Conservation (phyloP, 1,140 invertebrate species). For the Meloidogyne chitwoodi region DNA sequence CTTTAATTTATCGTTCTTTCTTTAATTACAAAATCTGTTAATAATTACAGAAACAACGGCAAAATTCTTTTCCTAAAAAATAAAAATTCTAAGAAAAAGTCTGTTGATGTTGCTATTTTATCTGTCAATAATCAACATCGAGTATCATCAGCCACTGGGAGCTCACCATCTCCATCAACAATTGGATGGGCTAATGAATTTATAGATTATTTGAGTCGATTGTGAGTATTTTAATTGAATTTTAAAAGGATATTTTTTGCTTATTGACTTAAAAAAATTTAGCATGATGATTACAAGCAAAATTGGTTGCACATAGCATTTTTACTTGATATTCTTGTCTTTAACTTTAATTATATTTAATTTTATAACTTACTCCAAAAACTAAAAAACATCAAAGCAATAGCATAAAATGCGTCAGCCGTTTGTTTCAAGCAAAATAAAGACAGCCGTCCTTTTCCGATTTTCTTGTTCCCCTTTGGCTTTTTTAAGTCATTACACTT, state of each 20-base stretch:
- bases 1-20: background rate
- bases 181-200: background rate
- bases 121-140: background rate
- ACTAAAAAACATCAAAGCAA: background rate
- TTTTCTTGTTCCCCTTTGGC: background rate
- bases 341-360: too few relatives aligned
- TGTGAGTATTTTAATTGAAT: background rate
- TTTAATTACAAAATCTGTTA: too few relatives aligned
- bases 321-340: too few relatives aligned
- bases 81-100: background rate
- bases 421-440: background rate
- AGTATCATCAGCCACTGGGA: background rate
- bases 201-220: background rate
- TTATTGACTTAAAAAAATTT: too few relatives aligned
- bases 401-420: background rate
- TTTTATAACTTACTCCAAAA: background rate
- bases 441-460: background rate
- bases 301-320: too few relatives aligned
- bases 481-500: background rate
- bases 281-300: too few relatives aligned
- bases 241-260: too few relatives aligned
- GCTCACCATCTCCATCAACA: background rate
- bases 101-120: background rate
- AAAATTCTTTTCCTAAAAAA: background rate
- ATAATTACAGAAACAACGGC: background rate